Base-by-base conservation (phyloP, 2,797 vertebrate genomes). In the Smutsia gigantea region DNA sequence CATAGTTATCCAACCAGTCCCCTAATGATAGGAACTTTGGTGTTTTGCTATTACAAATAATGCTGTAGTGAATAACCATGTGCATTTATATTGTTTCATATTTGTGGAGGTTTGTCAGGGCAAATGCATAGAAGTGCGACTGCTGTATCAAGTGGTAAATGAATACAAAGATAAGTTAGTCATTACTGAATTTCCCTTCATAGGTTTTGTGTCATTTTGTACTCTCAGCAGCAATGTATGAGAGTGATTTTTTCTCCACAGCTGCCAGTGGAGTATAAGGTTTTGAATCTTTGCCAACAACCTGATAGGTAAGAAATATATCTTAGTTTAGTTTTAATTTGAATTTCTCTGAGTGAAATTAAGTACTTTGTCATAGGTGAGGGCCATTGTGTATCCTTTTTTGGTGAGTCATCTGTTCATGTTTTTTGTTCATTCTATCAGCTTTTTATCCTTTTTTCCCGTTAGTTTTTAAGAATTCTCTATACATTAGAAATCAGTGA, bases 311-410 rank as follows among this genome's bases (percentile, higher is more conserved):
- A 51, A 93, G 37, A 85, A 85, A 37, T 46, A 2, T n/a, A 46
- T 92, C 37, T 72, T 64, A 57, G 21, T 34, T 71, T 90, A 34
- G 37, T 77, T 93, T 77, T 85, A 85, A 93, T 93, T 85, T 92
- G 79, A 34, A 21, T 84, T 82, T 91, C 42, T 90, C 51, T 75
- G 31, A 46, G 31, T 81, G 51, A 81, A 71, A 82, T 82, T 64
- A 88, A 78, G 31, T 39, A n/a, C 39, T 27, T 53, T 90, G 46
- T 82, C 49, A 49, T 49, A 46, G 21, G 17, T 81, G 46, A 59
- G 39, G 37, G 7, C 15, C 64, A 34, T 90, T 34, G 51, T 68
- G 12, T 69, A 29, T 72, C 53, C 27, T 29, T 69, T 57, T 75
- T 25, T 37, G 37, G 23, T 25, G 55, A 90, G 66, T 79, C 29